A percentile compares a stretch with the other conserved stretches of the same genome.
phyloP scores from a whole-genome alignment of 2,113 vertebrate species.

The Phylloscopus whistleri region DNA sequence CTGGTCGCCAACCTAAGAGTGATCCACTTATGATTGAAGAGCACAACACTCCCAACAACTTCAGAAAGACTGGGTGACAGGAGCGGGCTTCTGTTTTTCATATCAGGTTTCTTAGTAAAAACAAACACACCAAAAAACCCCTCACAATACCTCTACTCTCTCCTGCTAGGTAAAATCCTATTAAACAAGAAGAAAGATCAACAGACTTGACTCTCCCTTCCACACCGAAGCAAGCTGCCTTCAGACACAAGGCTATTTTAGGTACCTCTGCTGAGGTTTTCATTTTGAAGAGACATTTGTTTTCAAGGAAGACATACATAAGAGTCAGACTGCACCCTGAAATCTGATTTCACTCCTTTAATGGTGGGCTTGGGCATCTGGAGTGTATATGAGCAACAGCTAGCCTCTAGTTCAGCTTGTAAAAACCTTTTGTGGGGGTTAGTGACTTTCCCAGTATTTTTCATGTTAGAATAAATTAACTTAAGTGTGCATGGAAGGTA shows the following conservation, averaged over 20 bases:
- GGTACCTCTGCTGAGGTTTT: background rate
- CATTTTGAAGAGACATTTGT: background rate
- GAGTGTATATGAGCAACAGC: constrained; percentile 5
- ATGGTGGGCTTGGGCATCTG: constrained; percentile 15
- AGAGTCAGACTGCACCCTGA: constrained; percentile 25
- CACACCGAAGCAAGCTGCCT: background rate
- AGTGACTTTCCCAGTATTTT: constrained; percentile 26
- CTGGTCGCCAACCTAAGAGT: fast-evolving
- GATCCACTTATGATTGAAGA: background rate
- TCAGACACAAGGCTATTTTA: background rate
- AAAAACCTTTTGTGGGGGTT: constrained; percentile 22
- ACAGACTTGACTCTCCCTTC: background rate
- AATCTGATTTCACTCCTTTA: constrained; percentile 41
- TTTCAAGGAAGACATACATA: background rate
- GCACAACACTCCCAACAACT: background rate
- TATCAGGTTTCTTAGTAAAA: background rate
- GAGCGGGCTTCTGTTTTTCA: background rate
- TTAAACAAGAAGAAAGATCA: background rate
- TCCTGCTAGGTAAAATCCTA: background rate
- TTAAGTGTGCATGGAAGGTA: constrained; percentile 46
- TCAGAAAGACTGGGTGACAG: background rate
- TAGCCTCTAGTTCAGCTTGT: constrained; percentile 9
- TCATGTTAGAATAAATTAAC: constrained; percentile 61
- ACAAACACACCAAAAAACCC: background rate
- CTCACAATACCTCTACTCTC: background rate